Evolutionary conservation across 1,140 invertebrate species (phyloP), one percentile per base, ranked within the genome.

Genomic region (Caenorhabditis remanei): DNA sequence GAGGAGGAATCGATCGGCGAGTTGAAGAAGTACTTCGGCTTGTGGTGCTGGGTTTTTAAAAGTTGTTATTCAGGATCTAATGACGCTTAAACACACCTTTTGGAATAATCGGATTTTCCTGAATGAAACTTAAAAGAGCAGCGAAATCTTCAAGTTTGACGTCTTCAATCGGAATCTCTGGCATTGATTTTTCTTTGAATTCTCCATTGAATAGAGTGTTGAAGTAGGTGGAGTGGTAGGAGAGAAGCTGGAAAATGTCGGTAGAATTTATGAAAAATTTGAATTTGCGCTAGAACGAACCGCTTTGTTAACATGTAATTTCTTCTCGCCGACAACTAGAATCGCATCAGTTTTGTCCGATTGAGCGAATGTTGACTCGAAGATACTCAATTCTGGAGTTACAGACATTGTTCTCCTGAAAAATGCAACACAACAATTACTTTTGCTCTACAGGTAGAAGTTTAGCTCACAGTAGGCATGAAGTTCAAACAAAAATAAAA

Each of bases 271-370:
- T 63, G 50, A 16, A 16, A 16, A 50, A 11, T 4, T 50, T 11
- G 8, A 9, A 4, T 11, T 50, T 4, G 0, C 14, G 8, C 9
- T 1, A 50, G 4, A 32, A 32, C 32, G 32, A 32, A 32, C 32
- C 61, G 61, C 61, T 11, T 63, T 63, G 14, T 63, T 63, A 40
- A 63, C 61, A 63, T 63, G 61, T 13, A 63, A 63, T 40, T 63
- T 63, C 61, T 63, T 63, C 32, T 24, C 61, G 4, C 13, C 24
- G 24, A 63, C 24, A 8, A 63, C 61, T 11, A 63, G 61, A 63
- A 63, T 63, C 24, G 61, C 61, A 63, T 63, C 61, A 32, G 61
- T 63, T 40, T 63, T 63, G 24, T 63, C 24, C 8, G 61, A 32
- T 32, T 63, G 2, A 21, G 24, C 61, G 14, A 63, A 63, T 63